A percentile compares a stretch with the other conserved stretches of the same genome.
phyloP scores from a whole-genome alignment of 2,113 vertebrate species.

The Brachyhypopomus gauderio region DNA sequence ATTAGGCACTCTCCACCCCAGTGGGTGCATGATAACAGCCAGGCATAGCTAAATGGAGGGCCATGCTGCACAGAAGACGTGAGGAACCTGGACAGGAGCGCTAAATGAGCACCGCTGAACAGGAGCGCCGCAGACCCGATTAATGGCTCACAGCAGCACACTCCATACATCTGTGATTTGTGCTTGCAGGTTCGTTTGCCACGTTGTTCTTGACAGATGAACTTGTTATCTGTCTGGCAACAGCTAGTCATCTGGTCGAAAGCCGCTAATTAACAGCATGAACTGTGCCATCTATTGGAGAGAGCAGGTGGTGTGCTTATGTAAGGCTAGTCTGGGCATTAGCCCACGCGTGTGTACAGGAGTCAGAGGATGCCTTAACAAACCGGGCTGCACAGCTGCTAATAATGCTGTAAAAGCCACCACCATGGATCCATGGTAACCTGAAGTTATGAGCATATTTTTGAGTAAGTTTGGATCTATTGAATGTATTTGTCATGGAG shows the following conservation, averaged over 20 bases:
- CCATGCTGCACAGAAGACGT: not conserved
- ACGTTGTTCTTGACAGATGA: not conserved
- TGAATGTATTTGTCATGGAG: too few relatives aligned
- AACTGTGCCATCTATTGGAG: slow-evolving; percentile 34
- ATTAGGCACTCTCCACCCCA: not conserved
- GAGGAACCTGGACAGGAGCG: not conserved
- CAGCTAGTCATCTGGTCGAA: not conserved
- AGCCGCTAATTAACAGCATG: not conserved
- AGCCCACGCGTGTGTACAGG: not conserved
- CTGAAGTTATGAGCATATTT: too few relatives aligned
- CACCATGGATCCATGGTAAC: too few relatives aligned
- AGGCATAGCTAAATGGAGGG: not conserved
- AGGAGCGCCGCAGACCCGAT: not conserved
- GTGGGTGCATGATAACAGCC: too few relatives aligned
- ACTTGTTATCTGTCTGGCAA: not conserved
- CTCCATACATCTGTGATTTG: not conserved
- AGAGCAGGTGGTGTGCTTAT: slow-evolving; percentile 18
- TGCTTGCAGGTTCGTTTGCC: not conserved
- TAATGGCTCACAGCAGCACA: not conserved
- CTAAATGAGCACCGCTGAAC: not conserved
- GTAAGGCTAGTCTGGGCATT: not conserved
- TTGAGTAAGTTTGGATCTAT: too few relatives aligned
- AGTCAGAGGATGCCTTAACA: too few relatives aligned
- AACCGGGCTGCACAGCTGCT: too few relatives aligned
- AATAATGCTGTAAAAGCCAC: too few relatives aligned